phyloP scores from a whole-genome alignment of 2,113 vertebrate genomes.

The Orycteropus afer region DNA sequence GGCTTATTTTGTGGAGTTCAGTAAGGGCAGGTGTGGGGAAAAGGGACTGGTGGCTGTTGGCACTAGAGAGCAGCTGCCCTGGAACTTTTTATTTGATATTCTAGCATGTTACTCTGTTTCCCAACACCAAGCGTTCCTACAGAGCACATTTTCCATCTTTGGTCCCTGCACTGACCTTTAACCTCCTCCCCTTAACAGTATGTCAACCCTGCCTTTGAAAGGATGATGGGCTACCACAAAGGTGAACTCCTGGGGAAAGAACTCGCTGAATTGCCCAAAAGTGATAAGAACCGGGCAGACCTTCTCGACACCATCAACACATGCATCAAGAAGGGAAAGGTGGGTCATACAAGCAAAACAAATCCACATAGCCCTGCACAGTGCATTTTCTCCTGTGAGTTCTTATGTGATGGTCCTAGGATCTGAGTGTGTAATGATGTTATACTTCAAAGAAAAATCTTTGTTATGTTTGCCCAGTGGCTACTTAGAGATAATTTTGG shows the following conservation, averaged over 20 bases:
- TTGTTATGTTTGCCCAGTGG: neutral
- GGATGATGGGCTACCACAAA: slow-evolving; percentile 96
- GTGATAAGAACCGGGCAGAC: slow-evolving; percentile 93
- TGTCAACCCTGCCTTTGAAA: slow-evolving; percentile 96
- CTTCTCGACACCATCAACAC: slow-evolving; percentile 95
- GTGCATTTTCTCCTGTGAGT: neutral
- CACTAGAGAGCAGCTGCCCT: neutral
- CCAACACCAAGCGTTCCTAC: neutral
- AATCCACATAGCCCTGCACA: rapidly evolving
- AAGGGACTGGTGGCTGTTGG: rapidly evolving
- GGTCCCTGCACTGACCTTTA: neutral
- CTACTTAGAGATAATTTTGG: neutral
- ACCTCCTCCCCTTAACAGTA: slow-evolving; percentile 88
- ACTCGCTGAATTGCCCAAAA: slow-evolving; percentile 93
- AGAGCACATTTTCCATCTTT: neutral
- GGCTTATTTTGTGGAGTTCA: neutral
- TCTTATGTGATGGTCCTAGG: neutral
- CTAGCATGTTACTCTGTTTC: neutral
- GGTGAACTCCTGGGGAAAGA: slow-evolving; percentile 97
- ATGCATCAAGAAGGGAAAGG: slow-evolving; percentile 96
- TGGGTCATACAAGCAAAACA: slow-evolving; percentile 71
- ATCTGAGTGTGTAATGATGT: neutral
- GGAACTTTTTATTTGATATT: no score
- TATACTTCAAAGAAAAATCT: neutral
- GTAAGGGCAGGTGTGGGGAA: neutral